Conservation (phyloP, 2,888 invertebrate genomes). For the Loripinus fragilis region DNA sequence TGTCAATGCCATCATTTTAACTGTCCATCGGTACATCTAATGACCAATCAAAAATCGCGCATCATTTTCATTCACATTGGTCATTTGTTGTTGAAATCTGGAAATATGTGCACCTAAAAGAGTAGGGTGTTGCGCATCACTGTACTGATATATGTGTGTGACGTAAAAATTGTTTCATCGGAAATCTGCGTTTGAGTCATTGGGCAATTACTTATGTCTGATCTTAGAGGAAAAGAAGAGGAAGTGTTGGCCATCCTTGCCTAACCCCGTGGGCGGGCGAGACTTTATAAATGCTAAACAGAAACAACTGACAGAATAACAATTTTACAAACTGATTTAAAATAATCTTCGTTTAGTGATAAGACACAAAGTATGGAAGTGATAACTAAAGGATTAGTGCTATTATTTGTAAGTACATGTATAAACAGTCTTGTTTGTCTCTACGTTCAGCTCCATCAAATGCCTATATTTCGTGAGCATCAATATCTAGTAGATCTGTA, state of each 20-base stretch:
- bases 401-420: slow-evolving; percentile 10
- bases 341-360: not conserved
- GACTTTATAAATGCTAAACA: not conserved
- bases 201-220: not conserved
- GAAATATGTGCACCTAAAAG: no score
- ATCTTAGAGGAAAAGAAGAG: not conserved
- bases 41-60: not conserved
- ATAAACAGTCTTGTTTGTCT: not conserved
- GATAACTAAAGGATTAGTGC: not conserved
- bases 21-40: not conserved
- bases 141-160: no score
- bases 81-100: no score
- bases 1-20: not conserved
- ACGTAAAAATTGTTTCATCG: not conserved
- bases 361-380: slow-evolving; percentile 1
- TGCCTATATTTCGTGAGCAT: not conserved
- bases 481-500: no score
- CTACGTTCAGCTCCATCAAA: no score
- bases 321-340: not conserved
- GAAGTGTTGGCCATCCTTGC: slow-evolving; percentile 9
- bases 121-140: no score
- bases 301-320: not conserved
- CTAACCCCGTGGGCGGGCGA: not conserved
- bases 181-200: not conserved
- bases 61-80: not conserved